Evolutionary conservation across 2,797 vertebrate species (phyloP).

Genomic region (Gobio occitaniae): DNA sequence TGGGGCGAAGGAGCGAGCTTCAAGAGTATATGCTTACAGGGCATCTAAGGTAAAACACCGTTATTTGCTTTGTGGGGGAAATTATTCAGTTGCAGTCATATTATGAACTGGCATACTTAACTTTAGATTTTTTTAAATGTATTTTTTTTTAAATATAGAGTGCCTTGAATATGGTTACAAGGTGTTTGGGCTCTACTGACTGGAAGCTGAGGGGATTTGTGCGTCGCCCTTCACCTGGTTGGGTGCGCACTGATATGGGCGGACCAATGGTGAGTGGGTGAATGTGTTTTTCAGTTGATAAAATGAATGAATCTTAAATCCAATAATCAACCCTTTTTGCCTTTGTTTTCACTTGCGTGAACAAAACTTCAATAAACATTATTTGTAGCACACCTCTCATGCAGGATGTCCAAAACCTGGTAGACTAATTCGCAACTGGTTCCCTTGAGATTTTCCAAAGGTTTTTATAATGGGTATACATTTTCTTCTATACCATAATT

Average conservation of each 20-base stretch:
- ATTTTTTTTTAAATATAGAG: slow-evolving; percentile 45
- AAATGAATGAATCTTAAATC: background rate
- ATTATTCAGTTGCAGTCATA: background rate
- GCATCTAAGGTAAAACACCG: slow-evolving; percentile 72
- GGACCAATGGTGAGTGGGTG: slow-evolving; percentile 70
- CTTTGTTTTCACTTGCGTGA: background rate
- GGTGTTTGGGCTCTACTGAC: slow-evolving; percentile 75
- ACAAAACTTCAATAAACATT: background rate
- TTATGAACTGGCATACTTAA: background rate
- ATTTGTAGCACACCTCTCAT: background rate
- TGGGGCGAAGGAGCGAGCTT: slow-evolving; percentile 54
- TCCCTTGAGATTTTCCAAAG: no score
- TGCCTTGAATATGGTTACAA: slow-evolving; percentile 77
- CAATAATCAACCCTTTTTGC: background rate
- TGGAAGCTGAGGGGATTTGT: slow-evolving; percentile 76
- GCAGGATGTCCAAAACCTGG: background rate
- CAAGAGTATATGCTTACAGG: slow-evolving; percentile 71
- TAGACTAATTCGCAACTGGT: no score
- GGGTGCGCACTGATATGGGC: slow-evolving; percentile 81
- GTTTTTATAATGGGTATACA: no score
- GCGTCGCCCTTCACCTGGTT: slow-evolving; percentile 75
- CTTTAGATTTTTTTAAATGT: background rate
- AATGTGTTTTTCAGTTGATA: background rate
- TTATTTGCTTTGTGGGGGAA: background rate
- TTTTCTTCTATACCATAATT: background rate